These are phyloP conservation scores for Nibea coibor DNA, from an alignment of 2,113 vertebrate species.

Conservation along the genomic window DNA sequence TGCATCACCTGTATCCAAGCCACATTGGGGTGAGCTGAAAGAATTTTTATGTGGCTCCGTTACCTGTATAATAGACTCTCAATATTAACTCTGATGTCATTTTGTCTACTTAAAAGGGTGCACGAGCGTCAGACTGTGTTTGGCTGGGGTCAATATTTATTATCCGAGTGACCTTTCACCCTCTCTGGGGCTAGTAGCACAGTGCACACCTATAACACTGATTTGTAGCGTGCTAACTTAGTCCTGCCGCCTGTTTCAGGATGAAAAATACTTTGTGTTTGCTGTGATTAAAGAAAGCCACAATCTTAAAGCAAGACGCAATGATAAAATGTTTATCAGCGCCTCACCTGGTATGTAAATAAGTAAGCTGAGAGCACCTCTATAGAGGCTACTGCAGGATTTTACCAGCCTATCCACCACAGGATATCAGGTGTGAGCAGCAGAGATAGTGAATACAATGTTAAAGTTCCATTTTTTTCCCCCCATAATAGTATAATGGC, in stretches of 20 bases:
- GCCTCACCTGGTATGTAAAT: constrained; percentile 18
- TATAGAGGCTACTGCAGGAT: neutral
- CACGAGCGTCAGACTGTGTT: neutral
- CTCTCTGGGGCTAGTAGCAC: neutral
- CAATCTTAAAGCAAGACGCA: neutral
- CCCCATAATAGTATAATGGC: neutral
- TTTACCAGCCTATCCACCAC: neutral
- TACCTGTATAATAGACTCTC: neutral
- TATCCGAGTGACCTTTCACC: constrained; percentile 1
- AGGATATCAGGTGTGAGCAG: neutral
- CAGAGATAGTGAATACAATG: neutral
- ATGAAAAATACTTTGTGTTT: neutral
- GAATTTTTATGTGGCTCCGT: constrained; percentile 8
- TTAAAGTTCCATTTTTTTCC: neutral
- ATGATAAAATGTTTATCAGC: neutral
- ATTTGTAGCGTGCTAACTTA: neutral
- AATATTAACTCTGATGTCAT: neutral
- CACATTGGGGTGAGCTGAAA: neutral
- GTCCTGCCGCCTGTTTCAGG: neutral
- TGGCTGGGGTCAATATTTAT: neutral
- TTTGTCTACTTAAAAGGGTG: neutral
- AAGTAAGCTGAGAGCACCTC: neutral
- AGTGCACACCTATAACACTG: neutral
- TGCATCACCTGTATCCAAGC: constrained; percentile 55
- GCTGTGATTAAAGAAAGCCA: neutral